Evolutionary conservation across 2,888 invertebrate genomes (phyloP), one percentile per base, ranked within the genome.

Genomic region (Chaitophorus viminalis): DNA sequence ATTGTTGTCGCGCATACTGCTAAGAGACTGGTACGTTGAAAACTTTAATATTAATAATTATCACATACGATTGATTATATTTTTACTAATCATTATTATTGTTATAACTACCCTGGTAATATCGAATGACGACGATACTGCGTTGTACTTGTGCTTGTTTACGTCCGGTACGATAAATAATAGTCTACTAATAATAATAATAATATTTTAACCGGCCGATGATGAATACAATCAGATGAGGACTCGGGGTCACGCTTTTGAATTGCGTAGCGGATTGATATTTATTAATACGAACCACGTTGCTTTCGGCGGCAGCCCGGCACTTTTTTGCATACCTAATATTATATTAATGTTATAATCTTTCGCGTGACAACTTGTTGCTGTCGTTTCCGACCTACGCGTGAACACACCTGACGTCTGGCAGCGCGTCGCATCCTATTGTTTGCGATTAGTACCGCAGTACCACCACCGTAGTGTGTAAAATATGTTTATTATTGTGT

Each of bases 341-440:
- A 29, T 14, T 31, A 36, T 52, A 76, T 39, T 39, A 39, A 9
- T 39, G 11, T 25, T 74, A 11, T 46, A 21, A 29, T 46, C n/a
- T 46, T 4, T 74, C 17, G 33, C 33, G 54, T 54, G 54, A 72
- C 72, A 52, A 82, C 54, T 82, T 82, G 82, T 82, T 82, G 82
- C 52, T 82, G 68, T 11, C 29, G 39, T 68, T 72, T 72, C n/a
- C 82, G 82, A 74, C 52, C 72, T 52, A 82, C 72, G 72, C 52
- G 76, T 33, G 72, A 72, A 11, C 17, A 74, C 82, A 82, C 82
- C 82, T 82, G 82, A 82, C 74, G 72, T 74, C 54, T 82, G 52
- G 82, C n/a, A n/a, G n/a, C 72, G n/a, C 72, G 72, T 52, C 72
- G 54, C 72, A 52, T 82, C 74, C 82, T n/a, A 72, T 72, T 82